Percentiles rank a stretch among this genome's conserved stretches.
These are phyloP conservation scores for Drosophila lini DNA, from an alignment of 1,140 invertebrate species.

Conservation along the genomic window DNA sequence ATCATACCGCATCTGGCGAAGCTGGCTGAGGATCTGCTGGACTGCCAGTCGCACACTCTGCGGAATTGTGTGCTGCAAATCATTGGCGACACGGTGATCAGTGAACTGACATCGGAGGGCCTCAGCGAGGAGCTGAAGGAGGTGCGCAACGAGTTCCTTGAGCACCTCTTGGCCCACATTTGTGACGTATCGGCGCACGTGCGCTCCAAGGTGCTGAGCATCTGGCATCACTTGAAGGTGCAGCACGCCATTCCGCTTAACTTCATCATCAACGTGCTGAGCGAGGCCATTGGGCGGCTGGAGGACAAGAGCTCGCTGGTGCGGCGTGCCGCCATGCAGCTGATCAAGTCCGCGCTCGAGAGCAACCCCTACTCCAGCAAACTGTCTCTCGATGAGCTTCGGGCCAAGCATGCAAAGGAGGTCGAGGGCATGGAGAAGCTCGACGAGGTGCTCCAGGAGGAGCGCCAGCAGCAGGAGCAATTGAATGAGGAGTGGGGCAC, in stretches of 20 bases:
- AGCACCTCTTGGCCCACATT: constrained; percentile 91
- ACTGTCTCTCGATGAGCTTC: constrained; percentile 87
- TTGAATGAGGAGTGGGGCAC: constrained; percentile 82
- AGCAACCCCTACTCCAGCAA: constrained; percentile 90
- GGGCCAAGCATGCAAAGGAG: constrained; percentile 86
- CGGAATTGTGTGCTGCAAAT: constrained; percentile 92
- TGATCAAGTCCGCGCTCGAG: constrained; percentile 90
- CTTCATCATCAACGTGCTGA: constrained; percentile 87
- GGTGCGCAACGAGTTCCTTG: constrained; percentile 89
- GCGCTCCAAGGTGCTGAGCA: constrained; percentile 91
- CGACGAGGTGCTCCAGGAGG: constrained; percentile 85
- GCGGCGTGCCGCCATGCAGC: constrained; percentile 91
- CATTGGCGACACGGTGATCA: constrained; percentile 90
- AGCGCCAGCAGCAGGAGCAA: constrained; percentile 80
- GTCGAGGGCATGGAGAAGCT: constrained; percentile 87
- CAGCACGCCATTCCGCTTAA: constrained; percentile 90
- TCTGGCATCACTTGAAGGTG: constrained; percentile 90
- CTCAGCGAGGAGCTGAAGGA: constrained; percentile 88
- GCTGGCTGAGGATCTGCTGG: constrained; percentile 71
- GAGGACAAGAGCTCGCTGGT: constrained; percentile 91
- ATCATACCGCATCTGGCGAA: constrained; percentile 78
- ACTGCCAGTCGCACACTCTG: constrained; percentile 89
- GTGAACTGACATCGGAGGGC: constrained; percentile 89
- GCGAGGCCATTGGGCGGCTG: constrained; percentile 88
- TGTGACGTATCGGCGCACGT: constrained; percentile 93